Percentiles rank a stretch among this genome's conserved stretches.
Conservation (phyloP, 2,888 invertebrate species). For the Anticlea derivata region DNA sequence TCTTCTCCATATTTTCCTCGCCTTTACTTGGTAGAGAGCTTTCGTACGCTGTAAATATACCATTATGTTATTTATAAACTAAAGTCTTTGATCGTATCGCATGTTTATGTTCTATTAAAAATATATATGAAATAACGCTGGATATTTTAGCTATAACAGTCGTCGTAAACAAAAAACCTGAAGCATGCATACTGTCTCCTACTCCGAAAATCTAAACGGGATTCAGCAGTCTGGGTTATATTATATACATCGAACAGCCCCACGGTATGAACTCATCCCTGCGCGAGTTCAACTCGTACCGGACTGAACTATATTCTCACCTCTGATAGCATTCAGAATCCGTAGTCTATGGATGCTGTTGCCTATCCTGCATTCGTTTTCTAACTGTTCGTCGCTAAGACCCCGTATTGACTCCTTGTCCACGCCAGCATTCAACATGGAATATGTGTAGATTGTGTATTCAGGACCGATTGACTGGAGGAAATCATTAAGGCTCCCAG, state of each 20-base stretch:
- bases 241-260: too few relatives aligned
- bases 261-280: too few relatives aligned
- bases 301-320: constrained; percentile 67
- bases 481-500: constrained; percentile 94
- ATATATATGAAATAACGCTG: constrained; percentile 23
- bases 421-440: constrained; percentile 97
- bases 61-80: constrained; percentile 21
- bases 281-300: too few relatives aligned
- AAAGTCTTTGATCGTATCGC: constrained; percentile 29
- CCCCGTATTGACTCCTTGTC: constrained; percentile 94
- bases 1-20: constrained; percentile 93
- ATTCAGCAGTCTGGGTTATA: too few relatives aligned
- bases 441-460: constrained; percentile 98
- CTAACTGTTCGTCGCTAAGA: constrained; percentile 95
- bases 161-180: too few relatives aligned
- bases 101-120: constrained; percentile 28
- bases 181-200: too few relatives aligned
- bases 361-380: constrained; percentile 94
- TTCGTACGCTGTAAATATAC: constrained; percentile 82
- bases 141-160: not conserved
- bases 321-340: constrained; percentile 94
- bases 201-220: too few relatives aligned
- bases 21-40: constrained; percentile 86
- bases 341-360: constrained; percentile 97
- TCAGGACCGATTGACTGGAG: constrained; percentile 93